phyloP scores from a whole-genome alignment of 2,113 vertebrate species.

The Sus scrofa region T2T-Sscrofa CM000818.6:105229501-105230000 shows the following conservation, averaged over 20 bases:
- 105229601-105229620: rapidly evolving
- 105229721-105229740: background rate
- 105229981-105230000: background rate
- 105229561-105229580: background rate
- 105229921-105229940: background rate
- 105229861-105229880: background rate
- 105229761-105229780: rapidly evolving
- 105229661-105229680: background rate
- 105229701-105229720: background rate
- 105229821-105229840: background rate
- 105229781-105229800: background rate
- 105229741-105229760: background rate
- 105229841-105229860: background rate
- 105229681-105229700: background rate
- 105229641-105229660: background rate
- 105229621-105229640: background rate
- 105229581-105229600: background rate
- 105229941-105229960: background rate
- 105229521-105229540: background rate
- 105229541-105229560: background rate
- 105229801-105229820: background rate
- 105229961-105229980: background rate
- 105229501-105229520: background rate
- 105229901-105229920: background rate
- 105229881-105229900: background rate